These are phyloP conservation scores for Orchestes rusci DNA, from an alignment of 2,888 invertebrate genomes.

Conservation along the genomic window DNA sequence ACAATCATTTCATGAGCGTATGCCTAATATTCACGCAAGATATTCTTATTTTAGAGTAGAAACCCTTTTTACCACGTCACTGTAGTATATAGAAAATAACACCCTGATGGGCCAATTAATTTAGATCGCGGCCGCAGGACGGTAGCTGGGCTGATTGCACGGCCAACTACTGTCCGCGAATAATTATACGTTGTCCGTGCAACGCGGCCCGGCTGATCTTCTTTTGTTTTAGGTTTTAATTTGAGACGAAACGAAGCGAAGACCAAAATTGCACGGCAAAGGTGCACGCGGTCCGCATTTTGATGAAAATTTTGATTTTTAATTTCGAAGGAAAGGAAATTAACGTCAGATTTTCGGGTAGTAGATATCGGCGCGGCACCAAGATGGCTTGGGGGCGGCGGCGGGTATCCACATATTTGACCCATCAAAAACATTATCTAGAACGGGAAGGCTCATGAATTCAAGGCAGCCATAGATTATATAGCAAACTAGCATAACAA, in stretches of 20 bases:
- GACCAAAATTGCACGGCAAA: slow-evolving; percentile 19
- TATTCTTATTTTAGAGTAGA: too few relatives aligned
- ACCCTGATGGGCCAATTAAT: slow-evolving; percentile 23
- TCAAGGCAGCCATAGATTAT: too few relatives aligned
- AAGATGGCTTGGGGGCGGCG: slow-evolving; percentile 14
- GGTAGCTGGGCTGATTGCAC: slow-evolving; percentile 25
- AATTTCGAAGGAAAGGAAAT: slow-evolving; percentile 15
- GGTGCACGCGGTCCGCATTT: slow-evolving; percentile 18
- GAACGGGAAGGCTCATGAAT: too few relatives aligned
- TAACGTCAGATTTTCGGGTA: slow-evolving; percentile 3
- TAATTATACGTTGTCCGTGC: slow-evolving; percentile 22
- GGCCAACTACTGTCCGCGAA: slow-evolving; percentile 39
- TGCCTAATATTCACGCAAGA: too few relatives aligned
- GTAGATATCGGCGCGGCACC: background rate
- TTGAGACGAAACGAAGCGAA: too few relatives aligned
- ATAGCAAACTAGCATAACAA: too few relatives aligned
- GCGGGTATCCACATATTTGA: too few relatives aligned
- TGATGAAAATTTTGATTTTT: slow-evolving; percentile 20
- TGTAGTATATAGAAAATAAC: too few relatives aligned
- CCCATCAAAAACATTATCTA: too few relatives aligned
- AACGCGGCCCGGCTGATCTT: slow-evolving; percentile 21
- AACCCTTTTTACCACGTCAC: too few relatives aligned
- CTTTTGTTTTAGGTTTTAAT: slow-evolving; percentile 27
- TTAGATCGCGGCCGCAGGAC: slow-evolving; percentile 22
- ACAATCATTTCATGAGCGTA: too few relatives aligned